Conservation (phyloP, 1,140 invertebrate genomes). For the Drosophila watanabei region DNA sequence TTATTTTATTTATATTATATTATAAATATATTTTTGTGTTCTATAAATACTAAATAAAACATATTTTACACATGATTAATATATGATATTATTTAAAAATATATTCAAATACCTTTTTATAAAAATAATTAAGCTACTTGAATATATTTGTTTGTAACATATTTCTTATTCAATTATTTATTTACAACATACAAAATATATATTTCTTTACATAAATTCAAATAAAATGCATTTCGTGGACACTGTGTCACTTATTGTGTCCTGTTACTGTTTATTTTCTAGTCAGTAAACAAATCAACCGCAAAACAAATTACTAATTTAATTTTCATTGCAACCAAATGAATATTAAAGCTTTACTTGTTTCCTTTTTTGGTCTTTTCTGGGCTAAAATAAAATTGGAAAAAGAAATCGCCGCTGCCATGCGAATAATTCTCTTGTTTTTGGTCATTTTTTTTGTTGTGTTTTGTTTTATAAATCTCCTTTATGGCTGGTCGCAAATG, state of each 20-base stretch:
- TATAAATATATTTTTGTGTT: no score
- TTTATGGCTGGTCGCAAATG: conserved; percentile 39
- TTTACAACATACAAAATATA: no score
- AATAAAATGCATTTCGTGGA: background rate
- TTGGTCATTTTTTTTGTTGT: background rate
- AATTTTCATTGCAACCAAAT: conserved; percentile 47
- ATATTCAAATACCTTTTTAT: no score
- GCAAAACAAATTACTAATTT: conserved; percentile 59
- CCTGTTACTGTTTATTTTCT: conserved; percentile 34
- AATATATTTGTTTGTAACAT: no score
- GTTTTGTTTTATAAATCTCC: conserved; percentile 32
- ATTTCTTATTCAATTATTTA: no score
- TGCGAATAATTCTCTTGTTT: conserved; percentile 6
- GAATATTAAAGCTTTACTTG: conserved; percentile 32
- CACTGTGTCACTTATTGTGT: conserved; percentile 12
- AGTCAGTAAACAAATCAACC: conserved; percentile 52
- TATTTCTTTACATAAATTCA: background rate
- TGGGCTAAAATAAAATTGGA: conserved; percentile 10
- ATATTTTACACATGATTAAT: no score
- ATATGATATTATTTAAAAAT: no score
- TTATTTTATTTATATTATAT: no score
- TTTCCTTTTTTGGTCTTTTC: conserved; percentile 1
- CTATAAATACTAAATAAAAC: no score
- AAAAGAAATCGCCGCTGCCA: conserved; percentile 16
- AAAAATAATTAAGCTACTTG: no score